A percentile compares a stretch with the other conserved stretches of the same genome.
phyloP scores from a whole-genome alignment of 1,140 invertebrate species.

The Anastatus disparis region DNA sequence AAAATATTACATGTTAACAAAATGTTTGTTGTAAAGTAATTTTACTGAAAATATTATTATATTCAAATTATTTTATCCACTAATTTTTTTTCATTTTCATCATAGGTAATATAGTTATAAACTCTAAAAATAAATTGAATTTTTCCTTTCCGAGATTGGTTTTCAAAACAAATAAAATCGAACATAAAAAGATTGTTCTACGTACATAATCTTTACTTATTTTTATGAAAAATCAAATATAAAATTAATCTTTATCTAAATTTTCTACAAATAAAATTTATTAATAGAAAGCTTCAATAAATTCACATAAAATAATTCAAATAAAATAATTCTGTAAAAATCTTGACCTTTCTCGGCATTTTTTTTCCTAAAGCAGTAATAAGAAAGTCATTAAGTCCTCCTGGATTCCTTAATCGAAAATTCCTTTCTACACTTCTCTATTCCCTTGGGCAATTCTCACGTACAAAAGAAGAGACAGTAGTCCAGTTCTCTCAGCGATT shows the following conservation, averaged over 20 bases:
- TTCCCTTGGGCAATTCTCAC: constrained; percentile 1
- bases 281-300: neutral
- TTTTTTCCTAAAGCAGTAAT: neutral
- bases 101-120: too few species aligned
- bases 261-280: too few species aligned
- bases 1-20: too few species aligned
- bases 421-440: too few species aligned
- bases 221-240: neutral
- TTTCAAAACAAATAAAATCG: neutral
- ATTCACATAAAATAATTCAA: neutral
- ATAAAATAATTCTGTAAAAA: constrained; percentile 2
- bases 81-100: too few species aligned
- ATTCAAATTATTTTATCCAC: too few species aligned
- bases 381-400: constrained; percentile 12
- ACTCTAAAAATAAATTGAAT: constrained; percentile 9
- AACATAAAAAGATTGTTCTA: neutral
- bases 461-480: constrained; percentile 12
- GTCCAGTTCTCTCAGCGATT: constrained; percentile 18
- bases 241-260: neutral
- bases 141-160: constrained; percentile 3
- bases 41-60: too few species aligned
- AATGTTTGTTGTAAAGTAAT: too few species aligned
- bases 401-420: constrained; percentile 5
- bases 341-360: neutral
- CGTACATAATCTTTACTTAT: neutral